Base-by-base conservation (phyloP, 1,140 invertebrate genomes). In the Lepeophtheirus salmonis region DNA sequence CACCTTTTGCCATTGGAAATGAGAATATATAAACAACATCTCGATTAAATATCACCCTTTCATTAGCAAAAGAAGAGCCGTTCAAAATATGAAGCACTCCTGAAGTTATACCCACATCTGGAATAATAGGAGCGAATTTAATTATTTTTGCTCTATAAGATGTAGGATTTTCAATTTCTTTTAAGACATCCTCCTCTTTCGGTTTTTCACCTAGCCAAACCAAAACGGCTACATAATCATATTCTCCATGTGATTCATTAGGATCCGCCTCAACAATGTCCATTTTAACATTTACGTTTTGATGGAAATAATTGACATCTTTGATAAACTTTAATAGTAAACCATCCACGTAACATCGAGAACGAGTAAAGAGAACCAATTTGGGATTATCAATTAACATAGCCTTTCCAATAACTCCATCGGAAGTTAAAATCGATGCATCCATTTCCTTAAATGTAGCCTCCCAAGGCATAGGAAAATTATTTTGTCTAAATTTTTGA, bases 1-100 rank as follows among this genome's bases (percentile, higher is more conserved):
- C 55, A 10, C 16, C 26, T 57, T 57, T 57, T n/a, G 30, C 55
- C 55, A 57, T 26, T 14, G 20, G 21, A 41, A 25, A 16, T 14
- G 20, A 21, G 25, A 57, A 57, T 17, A 57, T 17, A 25, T 57
- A 57, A 16, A 30, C 26, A 23, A 24, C 23, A 4, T 57, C 26
- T 3, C 55, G 55, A 6, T 16, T 26, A 25, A 57, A 57, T 20
- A 57, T 16, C 12, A 25, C 55, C n/a, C 55, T 17, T 23, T 57
- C 55, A 41, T 25, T 25, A 52, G 50, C 30, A 41, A 41, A n/a
- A 41, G 30, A 6, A n/a, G 30, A 41, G 30, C 30, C 30, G 30
- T 41, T 41, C 30, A 41, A 41, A 10, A 41, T 41, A 41, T 41
- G 30, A 6, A 41, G 30, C 6, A 41, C 30, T n/a, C 30, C 30